Evolutionary conservation across 2,888 invertebrate species (phyloP).

Genomic region (Synanthedon vespiformis): DNA sequence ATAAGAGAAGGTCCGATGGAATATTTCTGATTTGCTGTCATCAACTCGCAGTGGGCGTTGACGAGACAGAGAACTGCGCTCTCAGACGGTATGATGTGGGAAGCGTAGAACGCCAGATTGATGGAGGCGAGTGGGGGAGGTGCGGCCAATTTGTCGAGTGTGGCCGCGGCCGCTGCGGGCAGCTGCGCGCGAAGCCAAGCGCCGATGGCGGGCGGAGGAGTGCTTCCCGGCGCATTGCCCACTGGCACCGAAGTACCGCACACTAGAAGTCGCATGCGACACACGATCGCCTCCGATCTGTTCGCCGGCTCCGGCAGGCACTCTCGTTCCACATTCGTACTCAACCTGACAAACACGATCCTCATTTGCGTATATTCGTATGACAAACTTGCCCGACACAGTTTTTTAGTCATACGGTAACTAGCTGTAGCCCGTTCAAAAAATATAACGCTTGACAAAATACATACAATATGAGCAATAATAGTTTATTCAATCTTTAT

Average conservation of each 20-base stretch:
- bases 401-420: no score
- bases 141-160: constrained; percentile 37
- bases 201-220: constrained; percentile 39
- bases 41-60: constrained; percentile 53
- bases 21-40: constrained; percentile 48
- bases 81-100: constrained; percentile 86
- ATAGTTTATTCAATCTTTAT: no score
- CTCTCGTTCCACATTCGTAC: constrained; percentile 47
- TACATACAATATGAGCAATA: no score
- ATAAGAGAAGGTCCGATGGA: constrained; percentile 51
- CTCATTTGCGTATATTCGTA: no score
- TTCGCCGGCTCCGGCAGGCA: constrained; percentile 28
- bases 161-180: constrained; percentile 36
- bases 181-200: constrained; percentile 50
- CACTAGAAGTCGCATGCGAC: constrained; percentile 37
- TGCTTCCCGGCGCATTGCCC: constrained; percentile 14
- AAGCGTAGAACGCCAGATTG: constrained; percentile 48
- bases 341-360: constrained; percentile 22
- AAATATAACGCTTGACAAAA: no score
- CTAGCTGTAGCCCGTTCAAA: no score
- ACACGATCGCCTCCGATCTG: constrained; percentile 35
- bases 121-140: constrained; percentile 40
- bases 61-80: constrained; percentile 84
- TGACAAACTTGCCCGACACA: no score
- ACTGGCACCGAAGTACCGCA: constrained; percentile 28